phyloP scores from a whole-genome alignment of 1,140 invertebrate genomes.

The Proctacanthus coquilletti region DNA sequence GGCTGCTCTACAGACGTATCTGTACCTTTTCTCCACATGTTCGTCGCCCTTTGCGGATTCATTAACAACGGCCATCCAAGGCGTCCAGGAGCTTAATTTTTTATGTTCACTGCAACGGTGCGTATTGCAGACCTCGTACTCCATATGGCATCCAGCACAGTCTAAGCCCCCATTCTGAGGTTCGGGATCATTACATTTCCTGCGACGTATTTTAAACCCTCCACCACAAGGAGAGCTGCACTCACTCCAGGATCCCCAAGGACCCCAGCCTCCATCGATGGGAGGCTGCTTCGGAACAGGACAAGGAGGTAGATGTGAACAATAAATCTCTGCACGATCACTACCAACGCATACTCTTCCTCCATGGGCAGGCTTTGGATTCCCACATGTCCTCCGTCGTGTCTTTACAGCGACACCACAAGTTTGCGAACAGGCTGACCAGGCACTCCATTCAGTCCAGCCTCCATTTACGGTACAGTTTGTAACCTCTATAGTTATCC shows the following conservation, averaged over 20 bases:
- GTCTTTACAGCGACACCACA: slow-evolving; percentile 69
- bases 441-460: slow-evolving; percentile 76
- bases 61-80: slow-evolving; percentile 46
- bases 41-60: slow-evolving; percentile 35
- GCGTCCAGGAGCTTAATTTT: slow-evolving; percentile 55
- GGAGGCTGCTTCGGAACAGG: slow-evolving; percentile 43
- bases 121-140: slow-evolving; percentile 53
- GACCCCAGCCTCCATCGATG: slow-evolving; percentile 56
- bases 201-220: slow-evolving; percentile 29
- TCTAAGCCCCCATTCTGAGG: slow-evolving; percentile 45
- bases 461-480: slow-evolving; percentile 73
- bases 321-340: slow-evolving; percentile 61
- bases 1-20: slow-evolving; percentile 61
- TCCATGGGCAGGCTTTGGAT: slow-evolving; percentile 65
- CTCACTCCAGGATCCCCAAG: slow-evolving; percentile 53
- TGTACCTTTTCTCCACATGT: slow-evolving; percentile 54
- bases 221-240: slow-evolving; percentile 37
- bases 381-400: slow-evolving; percentile 57
- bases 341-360: slow-evolving; percentile 70
- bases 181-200: slow-evolving; percentile 46
- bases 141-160: slow-evolving; percentile 47
- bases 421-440: slow-evolving; percentile 68
- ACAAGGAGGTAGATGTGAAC: slow-evolving; percentile 62
- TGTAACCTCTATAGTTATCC: slow-evolving; percentile 44
- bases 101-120: slow-evolving; percentile 48